Evolutionary conservation across 2,797 vertebrate species (phyloP).

Genomic region (Gymnocypris eckloni): DNA sequence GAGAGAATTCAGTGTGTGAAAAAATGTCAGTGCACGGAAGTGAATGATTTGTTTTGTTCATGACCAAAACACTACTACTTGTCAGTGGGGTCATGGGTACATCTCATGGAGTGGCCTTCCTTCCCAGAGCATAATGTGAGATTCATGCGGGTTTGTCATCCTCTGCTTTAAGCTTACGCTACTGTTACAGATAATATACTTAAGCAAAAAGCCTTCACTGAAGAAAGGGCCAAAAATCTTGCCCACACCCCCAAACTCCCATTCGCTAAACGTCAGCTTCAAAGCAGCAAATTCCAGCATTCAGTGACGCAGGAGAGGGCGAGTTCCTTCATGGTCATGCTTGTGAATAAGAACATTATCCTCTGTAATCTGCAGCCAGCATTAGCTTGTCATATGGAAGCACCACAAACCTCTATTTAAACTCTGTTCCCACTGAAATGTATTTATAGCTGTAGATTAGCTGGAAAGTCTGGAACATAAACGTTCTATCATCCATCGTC

Average conservation of each 20-base stretch:
- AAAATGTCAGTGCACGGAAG: constrained; percentile 1
- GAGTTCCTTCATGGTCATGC: constrained; percentile 50
- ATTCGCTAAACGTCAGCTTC: constrained; percentile 23
- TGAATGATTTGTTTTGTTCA: constrained; percentile 30
- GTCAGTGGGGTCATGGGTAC: constrained; percentile 37
- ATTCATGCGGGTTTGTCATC: constrained; percentile 39
- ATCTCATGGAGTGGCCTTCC: constrained; percentile 22
- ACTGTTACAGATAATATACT: constrained; percentile 54
- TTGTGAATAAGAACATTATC: constrained; percentile 56
- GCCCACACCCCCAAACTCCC: constrained; percentile 4
- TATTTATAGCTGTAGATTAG: constrained; percentile 33
- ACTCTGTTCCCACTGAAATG: constrained; percentile 26
- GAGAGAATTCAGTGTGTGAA: not conserved
- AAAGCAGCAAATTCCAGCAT: constrained; percentile 50
- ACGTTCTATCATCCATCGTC: constrained; percentile 7
- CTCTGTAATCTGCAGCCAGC: constrained; percentile 49
- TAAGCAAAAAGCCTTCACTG: constrained; percentile 36
- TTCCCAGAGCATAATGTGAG: constrained; percentile 44
- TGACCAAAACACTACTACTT: constrained; percentile 1
- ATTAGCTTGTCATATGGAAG: constrained; percentile 33
- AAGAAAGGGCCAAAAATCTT: constrained; percentile 38
- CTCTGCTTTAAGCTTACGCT: constrained; percentile 34
- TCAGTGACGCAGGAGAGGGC: constrained; percentile 38
- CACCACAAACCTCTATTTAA: constrained; percentile 36
- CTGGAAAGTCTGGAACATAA: constrained; percentile 33